Base-by-base conservation (phyloP, 2,888 invertebrate species). In the Oxystoma pomonae region DNA sequence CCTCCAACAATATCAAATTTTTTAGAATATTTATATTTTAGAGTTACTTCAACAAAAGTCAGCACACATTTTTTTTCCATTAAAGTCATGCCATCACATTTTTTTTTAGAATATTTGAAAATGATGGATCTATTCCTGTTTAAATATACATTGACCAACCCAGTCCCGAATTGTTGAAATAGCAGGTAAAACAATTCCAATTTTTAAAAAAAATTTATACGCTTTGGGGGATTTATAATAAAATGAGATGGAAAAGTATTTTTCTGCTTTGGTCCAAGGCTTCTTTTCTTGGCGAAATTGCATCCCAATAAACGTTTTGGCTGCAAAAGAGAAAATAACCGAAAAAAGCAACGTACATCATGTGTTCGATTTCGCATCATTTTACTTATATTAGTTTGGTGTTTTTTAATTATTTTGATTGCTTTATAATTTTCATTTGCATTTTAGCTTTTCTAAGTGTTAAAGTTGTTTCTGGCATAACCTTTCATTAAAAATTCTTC, bases 151-250 rank as follows among this genome's bases (percentile, higher is more conserved):
- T 12, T 35, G 35, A 35, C 35, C 35, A 35, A 35, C 12, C 3
- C 35, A 35, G 12, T 35, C 35, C 12, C 35, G 3, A 35, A 35
- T 3, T 7, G 35, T 35, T 12, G 35, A 35, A 7, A 35, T 12
- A 7, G 35, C 35, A 12, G 35, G 35, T 35, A 35, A 35, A 35
- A 35, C 35, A 35, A 35, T 35, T 35, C 35, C 35, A 7, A 35
- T 3, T 7, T 3, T 35, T 35, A 3, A 7, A 7, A 35, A 12
- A 12, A 7, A 35, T 12, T 35, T 35, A 20, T 50, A 58, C 16
- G 17, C 50, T 50, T 50, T 50, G 2, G 50, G 50, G 3, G 58
- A 58, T 19, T 58, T 58, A 17, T 58, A 58, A 58, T 58, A 58
- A 2, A 58, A 7, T 12, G 58, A 58, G 2, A 58, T 12, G 18